Conservation (phyloP, 1,140 invertebrate species). For the Aphelinus certus region DNA sequence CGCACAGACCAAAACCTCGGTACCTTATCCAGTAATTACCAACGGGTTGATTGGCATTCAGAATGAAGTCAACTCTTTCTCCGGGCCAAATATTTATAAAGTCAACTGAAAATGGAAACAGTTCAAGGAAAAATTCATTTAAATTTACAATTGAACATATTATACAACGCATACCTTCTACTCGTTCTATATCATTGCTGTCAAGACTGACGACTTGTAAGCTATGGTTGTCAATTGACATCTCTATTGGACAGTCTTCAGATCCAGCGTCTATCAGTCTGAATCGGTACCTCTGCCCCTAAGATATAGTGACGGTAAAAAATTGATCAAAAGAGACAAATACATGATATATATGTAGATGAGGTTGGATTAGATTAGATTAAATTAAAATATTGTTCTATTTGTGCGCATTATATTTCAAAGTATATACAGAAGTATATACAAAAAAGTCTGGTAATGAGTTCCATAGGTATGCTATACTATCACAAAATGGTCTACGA, state of each 20-base stretch:
- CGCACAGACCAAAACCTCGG: conserved; percentile 80
- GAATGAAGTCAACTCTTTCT: conserved; percentile 10
- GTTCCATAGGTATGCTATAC: neutral
- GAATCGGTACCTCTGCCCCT: conserved; percentile 82
- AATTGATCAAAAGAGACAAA: too few relatives aligned
- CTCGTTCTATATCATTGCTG: conserved; percentile 79
- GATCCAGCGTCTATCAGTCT: conserved; percentile 88
- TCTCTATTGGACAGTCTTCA: conserved; percentile 85
- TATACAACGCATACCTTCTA: conserved; percentile 70
- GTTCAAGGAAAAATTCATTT: neutral
- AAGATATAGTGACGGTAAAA: conserved; percentile 14
- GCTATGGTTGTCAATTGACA: conserved; percentile 86
- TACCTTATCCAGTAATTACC: conserved; percentile 24
- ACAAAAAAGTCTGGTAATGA: too few relatives aligned
- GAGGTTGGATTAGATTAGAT: too few relatives aligned
- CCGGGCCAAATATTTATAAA: neutral
- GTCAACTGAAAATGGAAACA: conserved; percentile 8
- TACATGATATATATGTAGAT: too few relatives aligned
- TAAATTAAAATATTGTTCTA: too few relatives aligned
- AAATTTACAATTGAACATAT: conserved; percentile 37
- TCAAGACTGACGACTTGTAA: conserved; percentile 82
- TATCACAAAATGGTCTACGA: neutral
- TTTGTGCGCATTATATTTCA: too few relatives aligned
- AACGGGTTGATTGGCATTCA: neutral
- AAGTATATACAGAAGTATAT: too few relatives aligned